These are phyloP conservation scores for Aleiodes leptofemur DNA, from an alignment of 2,888 invertebrate genomes.

Conservation along the genomic window DNA sequence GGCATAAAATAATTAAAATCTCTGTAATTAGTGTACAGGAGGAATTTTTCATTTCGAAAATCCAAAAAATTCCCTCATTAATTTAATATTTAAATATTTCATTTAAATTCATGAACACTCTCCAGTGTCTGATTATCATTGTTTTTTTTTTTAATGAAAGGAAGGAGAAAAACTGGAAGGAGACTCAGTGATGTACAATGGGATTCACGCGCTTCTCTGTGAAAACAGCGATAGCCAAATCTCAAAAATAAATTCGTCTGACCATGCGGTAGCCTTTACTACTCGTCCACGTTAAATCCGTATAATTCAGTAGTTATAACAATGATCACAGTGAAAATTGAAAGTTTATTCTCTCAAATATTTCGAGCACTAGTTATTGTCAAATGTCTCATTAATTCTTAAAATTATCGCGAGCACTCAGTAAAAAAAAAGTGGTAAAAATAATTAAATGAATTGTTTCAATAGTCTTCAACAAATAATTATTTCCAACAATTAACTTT, in stretches of 20 bases:
- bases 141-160: too few species aligned
- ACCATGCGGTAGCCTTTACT: slow-evolving; percentile 18
- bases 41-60: neutral
- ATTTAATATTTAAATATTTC: slow-evolving; percentile 15
- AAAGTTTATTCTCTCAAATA: too few species aligned
- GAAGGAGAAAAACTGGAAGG: too few species aligned
- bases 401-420: too few species aligned
- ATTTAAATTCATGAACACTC: slow-evolving; percentile 9
- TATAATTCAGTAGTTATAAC: neutral
- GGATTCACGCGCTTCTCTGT: neutral
- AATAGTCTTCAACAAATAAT: too few species aligned
- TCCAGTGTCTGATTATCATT: neutral
- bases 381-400: too few species aligned
- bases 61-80: neutral
- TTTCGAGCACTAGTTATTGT: too few species aligned
- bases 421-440: too few species aligned
- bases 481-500: too few species aligned
- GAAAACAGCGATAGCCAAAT: slow-evolving; percentile 16
- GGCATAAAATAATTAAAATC: slow-evolving; percentile 23
- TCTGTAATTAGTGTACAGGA: slow-evolving; percentile 5
- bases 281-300: slow-evolving; percentile 8
- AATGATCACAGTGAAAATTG: neutral
- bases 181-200: too few species aligned
- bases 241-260: slow-evolving; percentile 26
- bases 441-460: too few species aligned